Conservation (phyloP, 92 coral and sea anemone genomes). For the Palythoa grandis region DNA sequence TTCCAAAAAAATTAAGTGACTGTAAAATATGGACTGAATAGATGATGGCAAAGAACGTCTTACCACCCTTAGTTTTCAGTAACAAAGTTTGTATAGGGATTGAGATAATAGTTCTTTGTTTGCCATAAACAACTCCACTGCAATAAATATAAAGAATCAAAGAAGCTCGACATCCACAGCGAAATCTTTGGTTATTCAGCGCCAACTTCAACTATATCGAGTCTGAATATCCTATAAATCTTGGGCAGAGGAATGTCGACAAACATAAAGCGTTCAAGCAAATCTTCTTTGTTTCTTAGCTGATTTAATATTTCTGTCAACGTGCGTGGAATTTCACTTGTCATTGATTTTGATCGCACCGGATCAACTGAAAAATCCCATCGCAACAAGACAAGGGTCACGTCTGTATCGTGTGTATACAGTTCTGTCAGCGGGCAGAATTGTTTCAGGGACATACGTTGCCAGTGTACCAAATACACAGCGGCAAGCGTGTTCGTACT, state of each 20-base stretch:
- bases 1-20: not conserved
- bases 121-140: not conserved
- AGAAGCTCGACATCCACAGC: not conserved
- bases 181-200: not conserved
- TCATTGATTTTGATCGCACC: not conserved
- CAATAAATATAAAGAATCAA: not conserved
- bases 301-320: slow-evolving; percentile 18
- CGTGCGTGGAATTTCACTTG: not conserved
- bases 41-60: not conserved
- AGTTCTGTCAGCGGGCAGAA: slow-evolving; percentile 64
- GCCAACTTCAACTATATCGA: not conserved
- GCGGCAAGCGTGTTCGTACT: slow-evolving; percentile 79
- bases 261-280: not conserved
- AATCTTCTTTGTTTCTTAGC: not conserved
- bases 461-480: slow-evolving; percentile 73
- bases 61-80: not conserved
- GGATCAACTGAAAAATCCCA: slow-evolving; percentile 63
- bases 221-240: not conserved
- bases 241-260: not conserved
- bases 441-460: slow-evolving; percentile 49
- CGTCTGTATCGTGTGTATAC: slow-evolving; percentile 62
- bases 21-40: not conserved
- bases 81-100: not conserved
- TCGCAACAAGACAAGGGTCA: slow-evolving; percentile 71
- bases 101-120: not conserved